Percentiles rank a stretch among this genome's conserved stretches.
These are phyloP conservation scores for Archips xylosteana DNA, from an alignment of 2,888 invertebrate genomes.

Conservation along the genomic window DNA sequence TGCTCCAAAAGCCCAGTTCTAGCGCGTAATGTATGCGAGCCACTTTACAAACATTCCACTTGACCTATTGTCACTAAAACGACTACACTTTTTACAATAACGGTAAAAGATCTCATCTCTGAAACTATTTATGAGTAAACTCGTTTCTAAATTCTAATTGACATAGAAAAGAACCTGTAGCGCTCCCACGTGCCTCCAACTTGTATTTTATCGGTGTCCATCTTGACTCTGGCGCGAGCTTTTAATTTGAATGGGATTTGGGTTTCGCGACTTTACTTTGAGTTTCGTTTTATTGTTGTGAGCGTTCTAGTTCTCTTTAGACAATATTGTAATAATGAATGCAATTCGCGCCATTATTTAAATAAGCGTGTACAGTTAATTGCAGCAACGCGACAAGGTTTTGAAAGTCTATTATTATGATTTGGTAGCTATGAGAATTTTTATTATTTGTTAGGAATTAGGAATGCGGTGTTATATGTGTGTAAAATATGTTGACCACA, in stretches of 20 bases:
- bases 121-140: conserved; percentile 55
- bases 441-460: conserved; percentile 18
- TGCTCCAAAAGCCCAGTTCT: conserved; percentile 58
- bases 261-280: conserved; percentile 56
- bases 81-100: conserved; percentile 63
- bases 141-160: conserved; percentile 66
- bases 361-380: conserved; percentile 36
- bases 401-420: conserved; percentile 32
- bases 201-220: conserved; percentile 53
- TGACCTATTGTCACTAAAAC: conserved; percentile 62
- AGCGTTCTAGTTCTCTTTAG: conserved; percentile 59
- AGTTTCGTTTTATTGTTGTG: conserved; percentile 65
- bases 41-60: conserved; percentile 54
- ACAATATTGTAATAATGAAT: conserved; percentile 56
- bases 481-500: too few species aligned
- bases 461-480: neutral
- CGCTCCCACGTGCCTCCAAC: conserved; percentile 61
- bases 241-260: conserved; percentile 67
- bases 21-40: conserved; percentile 56
- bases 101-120: conserved; percentile 62
- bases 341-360: conserved; percentile 27
- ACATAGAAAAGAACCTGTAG: conserved; percentile 68
- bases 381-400: conserved; percentile 32
- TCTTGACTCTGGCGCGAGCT: conserved; percentile 49
- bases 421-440: conserved; percentile 21